These are phyloP conservation scores for Drosophila subquinaria DNA, from an alignment of 2,888 invertebrate genomes.

Conservation along the genomic window DNA sequence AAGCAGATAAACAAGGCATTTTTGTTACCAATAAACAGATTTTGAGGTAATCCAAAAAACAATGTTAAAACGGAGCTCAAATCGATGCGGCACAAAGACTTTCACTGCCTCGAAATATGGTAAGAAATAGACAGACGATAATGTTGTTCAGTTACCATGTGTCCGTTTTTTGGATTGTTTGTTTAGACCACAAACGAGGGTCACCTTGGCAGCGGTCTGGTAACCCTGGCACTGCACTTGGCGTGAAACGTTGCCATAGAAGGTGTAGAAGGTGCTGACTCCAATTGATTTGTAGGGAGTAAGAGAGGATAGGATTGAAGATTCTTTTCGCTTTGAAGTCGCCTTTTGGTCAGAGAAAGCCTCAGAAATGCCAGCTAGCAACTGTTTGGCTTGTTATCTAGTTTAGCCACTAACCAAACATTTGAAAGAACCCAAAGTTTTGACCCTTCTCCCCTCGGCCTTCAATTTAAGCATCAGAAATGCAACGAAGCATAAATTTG, in stretches of 20 bases:
- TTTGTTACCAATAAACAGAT: background rate
- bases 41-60: background rate
- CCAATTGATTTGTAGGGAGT: constrained; percentile 41
- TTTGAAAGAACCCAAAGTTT: constrained; percentile 20
- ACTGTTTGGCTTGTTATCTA: constrained; percentile 61
- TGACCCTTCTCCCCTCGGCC: constrained; percentile 11
- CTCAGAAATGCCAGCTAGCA: constrained; percentile 4
- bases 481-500: constrained; percentile 75
- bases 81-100: constrained; percentile 8
- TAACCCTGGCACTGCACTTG: constrained; percentile 39
- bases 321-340: constrained; percentile 5
- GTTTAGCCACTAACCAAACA: constrained; percentile 57
- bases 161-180: constrained; percentile 29
- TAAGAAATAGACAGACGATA: background rate
- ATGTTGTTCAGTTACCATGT: constrained; percentile 38
- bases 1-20: constrained; percentile 81
- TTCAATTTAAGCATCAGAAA: constrained; percentile 46
- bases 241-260: constrained; percentile 42
- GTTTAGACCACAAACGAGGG: constrained; percentile 69
- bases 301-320: background rate
- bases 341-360: background rate
- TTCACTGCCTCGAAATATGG: constrained; percentile 28
- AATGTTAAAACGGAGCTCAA: background rate
- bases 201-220: constrained; percentile 62
- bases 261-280: background rate